Evolutionary conservation across 2,113 vertebrate species (phyloP), one percentile per base, ranked within the genome.

Genomic region (Scolopax mira): DNA sequence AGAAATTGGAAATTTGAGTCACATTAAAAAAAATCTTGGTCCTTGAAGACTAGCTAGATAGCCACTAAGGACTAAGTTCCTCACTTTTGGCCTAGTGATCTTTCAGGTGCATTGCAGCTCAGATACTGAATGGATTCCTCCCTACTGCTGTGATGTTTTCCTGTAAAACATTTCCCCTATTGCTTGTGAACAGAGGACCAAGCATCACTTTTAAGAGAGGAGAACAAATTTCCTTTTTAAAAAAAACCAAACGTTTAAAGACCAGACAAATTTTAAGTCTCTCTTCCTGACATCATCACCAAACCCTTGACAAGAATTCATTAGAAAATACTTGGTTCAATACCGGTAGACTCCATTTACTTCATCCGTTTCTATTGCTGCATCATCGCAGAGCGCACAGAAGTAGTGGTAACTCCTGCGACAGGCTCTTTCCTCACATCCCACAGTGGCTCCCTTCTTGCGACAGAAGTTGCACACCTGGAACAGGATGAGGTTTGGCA

Each of bases 351-450:
- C 37, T 72, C 98, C 98, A 10, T 41, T n/a, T 8, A 4, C 8
- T 84, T 74, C 55, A 74, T 97, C 95, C 3, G 64, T 91, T 64
- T 98, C 82, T 57, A 94, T 84, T 13, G 96, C 75, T 1, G 98
- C 97, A 0, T 95, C 55, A 7, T 97, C 98, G 5, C 88, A 78
- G 71, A 95, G 94, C 0, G 98, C 97, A 49, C 98, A 98, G 93
- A 97, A 97, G 92, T 96, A 98, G 94, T 98, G 98, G 69, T 98
- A 98, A 41, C 87, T 98, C 46, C 92, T 89, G 65, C n/a, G 41
- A 67, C 98, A 98, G 14, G 31, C 10, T 62, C 87, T 87, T 46
- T 96, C 49, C n/a, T 98, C 98, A 1, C 98, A 98, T 22, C 98
- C 98, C 96, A 98, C 97, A 0, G 98, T 98, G 62, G 98, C 98